Percentiles rank a stretch among this genome's conserved stretches.
phyloP scores from a whole-genome alignment of 2,113 vertebrate species.

The Lamprologus callipterus region DNA sequence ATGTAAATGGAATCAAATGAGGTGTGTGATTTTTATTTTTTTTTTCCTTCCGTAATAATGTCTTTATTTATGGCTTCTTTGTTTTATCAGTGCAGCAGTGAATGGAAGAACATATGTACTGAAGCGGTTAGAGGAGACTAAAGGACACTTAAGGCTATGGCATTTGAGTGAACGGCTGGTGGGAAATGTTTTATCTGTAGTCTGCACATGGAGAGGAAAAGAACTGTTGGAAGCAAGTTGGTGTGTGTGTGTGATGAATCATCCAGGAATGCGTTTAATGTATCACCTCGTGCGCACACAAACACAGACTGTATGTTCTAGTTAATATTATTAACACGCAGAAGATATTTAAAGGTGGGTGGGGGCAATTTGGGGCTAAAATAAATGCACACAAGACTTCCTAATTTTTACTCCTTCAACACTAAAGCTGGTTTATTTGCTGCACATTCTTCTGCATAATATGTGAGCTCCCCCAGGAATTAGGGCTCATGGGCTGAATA shows the following conservation, averaged over 20 bases:
- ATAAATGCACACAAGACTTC: constrained; percentile 39
- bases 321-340: background rate
- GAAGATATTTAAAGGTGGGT: background rate
- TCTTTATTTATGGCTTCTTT: background rate
- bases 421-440: constrained; percentile 2
- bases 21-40: constrained; percentile 1
- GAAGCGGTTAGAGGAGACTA: background rate
- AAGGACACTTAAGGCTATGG: constrained; percentile 1
- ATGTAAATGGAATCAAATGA: background rate
- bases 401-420: constrained; percentile 15
- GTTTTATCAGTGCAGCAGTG: background rate
- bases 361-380: background rate
- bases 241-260: background rate
- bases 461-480: constrained; percentile 29
- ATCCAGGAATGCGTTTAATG: background rate
- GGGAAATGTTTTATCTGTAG: constrained; percentile 33
- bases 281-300: background rate
- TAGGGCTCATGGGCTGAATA: constrained; percentile 41
- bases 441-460: constrained; percentile 34
- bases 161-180: background rate
- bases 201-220: constrained; percentile 26
- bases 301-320: background rate
- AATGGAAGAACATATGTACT: constrained; percentile 5
- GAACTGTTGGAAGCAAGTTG: background rate
- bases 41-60: background rate